phyloP scores from a whole-genome alignment of 2,797 vertebrate species.

The Gymnodraco acuticeps region DNA sequence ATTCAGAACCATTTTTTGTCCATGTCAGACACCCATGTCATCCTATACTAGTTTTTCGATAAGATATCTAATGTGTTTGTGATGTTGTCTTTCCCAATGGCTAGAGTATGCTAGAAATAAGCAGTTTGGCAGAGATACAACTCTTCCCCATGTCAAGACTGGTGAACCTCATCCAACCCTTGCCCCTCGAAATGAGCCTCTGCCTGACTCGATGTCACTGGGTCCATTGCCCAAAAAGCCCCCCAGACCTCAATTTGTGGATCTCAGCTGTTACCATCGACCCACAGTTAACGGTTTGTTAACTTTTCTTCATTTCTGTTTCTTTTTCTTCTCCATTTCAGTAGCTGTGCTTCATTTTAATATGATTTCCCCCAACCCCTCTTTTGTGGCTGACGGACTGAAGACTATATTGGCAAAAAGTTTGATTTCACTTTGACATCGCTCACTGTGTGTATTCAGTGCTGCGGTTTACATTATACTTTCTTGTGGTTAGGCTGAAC shows the following conservation, averaged over 20 bases:
- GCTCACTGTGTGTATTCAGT: slow-evolving; percentile 5
- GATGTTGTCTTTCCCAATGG: slow-evolving; percentile 10
- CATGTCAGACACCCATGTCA: background rate
- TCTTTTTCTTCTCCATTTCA: background rate
- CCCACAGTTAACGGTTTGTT: slow-evolving; percentile 35
- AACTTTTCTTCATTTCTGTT: background rate
- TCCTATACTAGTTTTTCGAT: background rate
- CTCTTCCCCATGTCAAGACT: slow-evolving; percentile 14
- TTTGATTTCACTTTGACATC: slow-evolving; percentile 34
- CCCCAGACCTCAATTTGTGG: slow-evolving; percentile 75
- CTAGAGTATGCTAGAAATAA: slow-evolving; percentile 51
- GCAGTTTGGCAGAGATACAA: slow-evolving; percentile 37
- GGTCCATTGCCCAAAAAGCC: slow-evolving; percentile 74
- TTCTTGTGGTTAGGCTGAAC: slow-evolving; percentile 39
- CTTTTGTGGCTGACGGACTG: slow-evolving; percentile 14
- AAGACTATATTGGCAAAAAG: slow-evolving; percentile 1
- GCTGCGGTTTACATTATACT: slow-evolving; percentile 23
- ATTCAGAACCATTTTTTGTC: background rate
- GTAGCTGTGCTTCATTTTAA: background rate
- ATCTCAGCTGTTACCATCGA: slow-evolving; percentile 60
- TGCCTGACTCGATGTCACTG: slow-evolving; percentile 65
- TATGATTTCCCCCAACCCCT: background rate
- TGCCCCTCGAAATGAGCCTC: slow-evolving; percentile 55
- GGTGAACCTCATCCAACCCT: slow-evolving; percentile 15
- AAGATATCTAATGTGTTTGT: background rate